Base-by-base conservation (phyloP, 2,888 invertebrate genomes). In the Blera fallax region DNA sequence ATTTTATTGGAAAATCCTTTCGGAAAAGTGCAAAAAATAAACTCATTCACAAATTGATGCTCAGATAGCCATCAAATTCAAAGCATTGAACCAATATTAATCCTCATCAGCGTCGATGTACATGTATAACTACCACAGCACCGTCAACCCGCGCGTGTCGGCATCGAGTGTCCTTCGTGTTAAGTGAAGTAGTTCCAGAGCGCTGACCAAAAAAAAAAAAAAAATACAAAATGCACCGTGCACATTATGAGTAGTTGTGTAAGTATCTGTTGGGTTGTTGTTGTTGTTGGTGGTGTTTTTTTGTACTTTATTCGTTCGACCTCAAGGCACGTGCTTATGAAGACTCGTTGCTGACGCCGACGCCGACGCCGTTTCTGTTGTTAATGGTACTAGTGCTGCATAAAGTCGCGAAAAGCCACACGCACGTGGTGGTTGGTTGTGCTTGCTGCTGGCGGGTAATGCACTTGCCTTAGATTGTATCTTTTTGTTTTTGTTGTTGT, bases 251-350 rank as follows among this genome's bases (percentile, higher is more conserved):
- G 73, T 62, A 73, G 73, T 73, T 73, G 40, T 62, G 52, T 62
- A 40, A 43, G 62, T 73, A 62, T 73, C 40, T 62, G 37, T 50
- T 34, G 6, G 24, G 21, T 24, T 60, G 32, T 8, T 29, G 29
- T 69, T 18, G 52, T 24, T 52, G n/a, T 45, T 29, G 29, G 8
- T 24, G 24, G 18, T 37, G 43, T 54, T 52, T 77, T 24, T 43
- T 37, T 34, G 14, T 58, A 37, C 21, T 74, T 56, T 65, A 48
- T 45, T 67, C 50, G 27, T 18, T 54, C 62, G 43, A 77, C 77
- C 79, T 80, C 40, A 58, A 64, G 73, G 72, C 73, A 73, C 79
- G 79, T 80, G 79, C 79, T 73, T 32, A 24, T 56, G 62, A 72
- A 58, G 54, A 78, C 54, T 45, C 62, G 56, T 27, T 54, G 56